Evolutionary conservation across 1,140 invertebrate species (phyloP), one percentile per base, ranked within the genome.

Genomic region (Diabrotica virgifera): DNA sequence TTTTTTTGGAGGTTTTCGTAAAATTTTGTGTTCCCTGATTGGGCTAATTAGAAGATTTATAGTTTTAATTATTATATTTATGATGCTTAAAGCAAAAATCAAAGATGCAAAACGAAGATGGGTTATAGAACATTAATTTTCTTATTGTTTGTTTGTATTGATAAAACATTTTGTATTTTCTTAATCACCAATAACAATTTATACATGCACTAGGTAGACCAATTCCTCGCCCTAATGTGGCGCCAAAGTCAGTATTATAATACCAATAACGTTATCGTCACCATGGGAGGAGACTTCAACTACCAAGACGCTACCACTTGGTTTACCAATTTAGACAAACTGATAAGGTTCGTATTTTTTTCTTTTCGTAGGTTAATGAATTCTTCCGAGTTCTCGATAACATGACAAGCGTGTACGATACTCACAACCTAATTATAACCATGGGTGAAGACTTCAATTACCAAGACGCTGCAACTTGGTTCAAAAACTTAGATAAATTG

Each of bases 361-460:
- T 51, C 24, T 62, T 24, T 55, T 9, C 8, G n/a, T 37, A 89
- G 87, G 83, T 70, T n/a, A 56, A 79, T n/a, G 73, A 78, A 35
- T 89, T 90, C 72, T 70, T 89, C 35, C 76, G 79, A n/a, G 86
- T 85, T 71, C 79, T 81, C 51, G 60, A 72, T 37, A 69, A 72
- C 36, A 62, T 74, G 24, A 77, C 84, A 0, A 69, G 79, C 46
- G 73, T 74, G 2, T 90, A 87, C 74, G 78, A 78, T 46, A 85
- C 87, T 0, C 88, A 90, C 71, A 89, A 96, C 76, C 82, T 96
- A 6, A 83, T 96, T 65, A 81, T 96, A 55, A 94, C 94, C 5
- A 97, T 97, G 95, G 96, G 96, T 0, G 89, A 89, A 67, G 96
- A 98, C 81, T 98, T 98, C 76, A 86, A 90, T 62, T 97, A 95